Base-by-base conservation (phyloP, 2,113 vertebrate species). In the Struthio camelus region DNA sequence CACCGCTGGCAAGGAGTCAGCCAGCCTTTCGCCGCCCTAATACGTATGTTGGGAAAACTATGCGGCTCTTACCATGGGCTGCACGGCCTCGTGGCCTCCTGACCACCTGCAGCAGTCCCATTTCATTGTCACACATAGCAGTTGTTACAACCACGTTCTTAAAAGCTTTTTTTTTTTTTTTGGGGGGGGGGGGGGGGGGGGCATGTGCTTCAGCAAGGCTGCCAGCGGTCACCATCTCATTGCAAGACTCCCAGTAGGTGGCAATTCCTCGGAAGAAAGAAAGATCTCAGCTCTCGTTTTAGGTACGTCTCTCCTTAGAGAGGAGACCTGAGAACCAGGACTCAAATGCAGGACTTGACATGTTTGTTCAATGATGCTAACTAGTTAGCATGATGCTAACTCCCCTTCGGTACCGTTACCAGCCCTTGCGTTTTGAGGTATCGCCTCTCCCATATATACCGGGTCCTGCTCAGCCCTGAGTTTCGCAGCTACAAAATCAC, bases 311-410 rank as follows among this genome's bases (percentile, higher is more conserved):
- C 46, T 77, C 36, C 19, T 85, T 76, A 38, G 20, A 44, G 24
- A 89, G 9, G 64, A 53, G 56, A 89, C 48, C 61, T 67, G 46
- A 93, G 95, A 97, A 96, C 87, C 6, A 80, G 67, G 66, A 91
- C 66, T 11, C 20, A 93, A 82, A 82, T 38, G 71, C 78, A 87
- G 48, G 93, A 87, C 34, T 69, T 36, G 89, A 69, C 70, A 66
- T 56, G 75, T 17, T 84, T 80, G 86, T n/a, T n/a, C n/a, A n/a
- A n/a, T n/a, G n/a, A n/a, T n/a, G n/a, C n/a, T n/a, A n/a, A n/a
- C n/a, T n/a, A n/a, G n/a, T n/a, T n/a, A n/a, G n/a, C n/a, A n/a
- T n/a, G n/a, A n/a, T n/a, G n/a, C n/a, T n/a, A 53, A 50, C 50
- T 66, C 83, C 44, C 58, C 36, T 85, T 85, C 44, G 24, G 78